These are phyloP conservation scores for Neomorphus geoffroyi DNA, from an alignment of 2,797 vertebrate genomes.

Conservation along the genomic window DNA sequence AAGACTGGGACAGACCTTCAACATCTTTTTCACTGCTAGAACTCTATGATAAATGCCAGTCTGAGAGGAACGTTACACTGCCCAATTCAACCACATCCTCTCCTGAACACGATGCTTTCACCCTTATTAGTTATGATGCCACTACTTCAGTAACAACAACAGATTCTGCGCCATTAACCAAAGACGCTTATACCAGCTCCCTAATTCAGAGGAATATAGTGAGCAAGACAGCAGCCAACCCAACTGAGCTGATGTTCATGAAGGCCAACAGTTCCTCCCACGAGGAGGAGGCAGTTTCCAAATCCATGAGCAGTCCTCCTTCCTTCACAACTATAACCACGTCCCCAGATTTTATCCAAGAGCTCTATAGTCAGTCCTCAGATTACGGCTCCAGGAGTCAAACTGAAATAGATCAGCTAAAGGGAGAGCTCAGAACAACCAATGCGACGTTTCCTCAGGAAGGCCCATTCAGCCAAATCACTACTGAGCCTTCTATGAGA, in stretches of 20 bases:
- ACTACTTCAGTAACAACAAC: neutral
- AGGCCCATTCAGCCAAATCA: neutral
- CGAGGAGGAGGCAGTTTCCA: neutral
- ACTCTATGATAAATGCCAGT: conserved; percentile 53
- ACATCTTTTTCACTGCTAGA: conserved; percentile 32
- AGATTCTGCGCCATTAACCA: neutral
- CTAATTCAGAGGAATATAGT: neutral
- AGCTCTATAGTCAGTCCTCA: neutral
- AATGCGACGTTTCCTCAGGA: fast-evolving
- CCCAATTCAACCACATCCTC: neutral
- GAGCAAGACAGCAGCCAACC: neutral
- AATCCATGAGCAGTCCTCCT: neutral
- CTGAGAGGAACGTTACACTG: neutral
- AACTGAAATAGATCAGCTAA: neutral
- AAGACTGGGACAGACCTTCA: neutral
- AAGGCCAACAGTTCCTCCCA: neutral
- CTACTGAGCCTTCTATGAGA: neutral
- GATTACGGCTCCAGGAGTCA: neutral
- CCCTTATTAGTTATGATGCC: neutral
- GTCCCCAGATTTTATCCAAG: neutral
- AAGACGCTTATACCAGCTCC: neutral
- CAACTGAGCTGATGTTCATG: neutral
- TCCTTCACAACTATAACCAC: neutral
- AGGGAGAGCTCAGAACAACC: neutral
- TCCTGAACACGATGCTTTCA: neutral